Percentiles rank a stretch among this genome's conserved stretches.
Evolutionary conservation across 2,888 invertebrate genomes (phyloP).

Genomic region (Drosophila greeni): DNA sequence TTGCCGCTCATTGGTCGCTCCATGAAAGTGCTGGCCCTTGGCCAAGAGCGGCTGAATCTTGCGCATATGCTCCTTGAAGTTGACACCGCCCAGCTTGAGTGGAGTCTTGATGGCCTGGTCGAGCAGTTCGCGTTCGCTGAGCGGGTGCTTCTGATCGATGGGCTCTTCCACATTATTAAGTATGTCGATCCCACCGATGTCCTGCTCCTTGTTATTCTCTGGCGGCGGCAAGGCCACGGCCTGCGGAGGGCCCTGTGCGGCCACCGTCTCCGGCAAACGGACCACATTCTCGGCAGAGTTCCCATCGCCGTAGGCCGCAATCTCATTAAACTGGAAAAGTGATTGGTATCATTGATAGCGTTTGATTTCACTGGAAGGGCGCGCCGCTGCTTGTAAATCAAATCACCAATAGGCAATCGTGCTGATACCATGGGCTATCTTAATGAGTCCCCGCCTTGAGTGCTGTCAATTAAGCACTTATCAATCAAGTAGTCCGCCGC

Average conservation of each 20-base stretch:
- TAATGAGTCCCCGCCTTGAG: slow-evolving; percentile 5
- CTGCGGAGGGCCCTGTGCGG: slow-evolving; percentile 12
- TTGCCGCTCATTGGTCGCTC: slow-evolving; percentile 90
- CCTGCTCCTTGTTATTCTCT: slow-evolving; percentile 28
- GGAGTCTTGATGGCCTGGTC: slow-evolving; percentile 66
- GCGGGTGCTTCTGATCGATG: slow-evolving; percentile 34
- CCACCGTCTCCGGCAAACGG: slow-evolving; percentile 59
- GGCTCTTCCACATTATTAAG: slow-evolving; percentile 61
- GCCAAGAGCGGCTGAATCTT: slow-evolving; percentile 64
- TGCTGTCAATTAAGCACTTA: slow-evolving; percentile 18
- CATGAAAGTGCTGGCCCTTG: slow-evolving; percentile 79
- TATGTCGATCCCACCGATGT: slow-evolving; percentile 47
- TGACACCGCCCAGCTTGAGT: slow-evolving; percentile 51
- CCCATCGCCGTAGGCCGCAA: slow-evolving; percentile 40
- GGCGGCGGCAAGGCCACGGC: slow-evolving; percentile 21
- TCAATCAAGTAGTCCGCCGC: slow-evolving; percentile 5
- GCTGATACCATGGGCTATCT: slow-evolving; percentile 14
- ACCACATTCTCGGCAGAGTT: slow-evolving; percentile 61
- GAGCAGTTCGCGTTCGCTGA: slow-evolving; percentile 51
- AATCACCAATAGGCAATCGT: slow-evolving; percentile 11
- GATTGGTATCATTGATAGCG: slow-evolving; percentile 8
- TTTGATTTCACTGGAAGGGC: slow-evolving; percentile 1
- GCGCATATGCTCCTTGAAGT: slow-evolving; percentile 69
- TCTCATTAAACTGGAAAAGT: slow-evolving; percentile 43
- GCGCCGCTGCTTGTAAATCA: slow-evolving; percentile 34